Percentiles rank a stretch among this genome's conserved stretches.
phyloP scores from a whole-genome alignment of 1,140 invertebrate genomes.

The Elysia chlorotica region DNA sequence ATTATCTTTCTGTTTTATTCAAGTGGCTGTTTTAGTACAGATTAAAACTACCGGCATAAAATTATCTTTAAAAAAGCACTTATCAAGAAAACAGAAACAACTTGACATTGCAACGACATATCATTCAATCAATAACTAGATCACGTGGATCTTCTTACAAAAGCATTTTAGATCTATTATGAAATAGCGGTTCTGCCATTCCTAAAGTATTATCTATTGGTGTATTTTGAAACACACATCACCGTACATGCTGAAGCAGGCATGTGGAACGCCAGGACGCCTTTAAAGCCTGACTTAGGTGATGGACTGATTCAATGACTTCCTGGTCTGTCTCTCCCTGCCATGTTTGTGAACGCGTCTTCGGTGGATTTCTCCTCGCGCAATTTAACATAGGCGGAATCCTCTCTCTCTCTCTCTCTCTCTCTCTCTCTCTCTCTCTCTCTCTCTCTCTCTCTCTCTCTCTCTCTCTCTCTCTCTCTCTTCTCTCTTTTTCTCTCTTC shows the following conservation, averaged over 20 bases:
- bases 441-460: conserved; percentile 11
- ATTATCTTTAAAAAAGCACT: no score
- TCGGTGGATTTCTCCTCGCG: not conserved
- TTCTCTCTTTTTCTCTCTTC: conserved; percentile 7
- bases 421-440: conserved; percentile 5
- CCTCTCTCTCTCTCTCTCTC: not conserved
- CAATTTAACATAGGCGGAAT: not conserved
- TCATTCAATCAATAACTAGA: no score
- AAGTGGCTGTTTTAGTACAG: no score
- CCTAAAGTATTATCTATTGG: no score
- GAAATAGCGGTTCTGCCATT: no score
- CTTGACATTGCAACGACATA: no score
- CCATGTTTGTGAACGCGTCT: not conserved
- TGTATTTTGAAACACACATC: no score
- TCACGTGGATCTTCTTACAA: no score
- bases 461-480: conserved; percentile 14
- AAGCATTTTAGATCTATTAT: no score
- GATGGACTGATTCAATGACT: not conserved
- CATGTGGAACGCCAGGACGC: not conserved
- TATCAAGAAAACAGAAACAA: no score
- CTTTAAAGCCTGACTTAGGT: not conserved
- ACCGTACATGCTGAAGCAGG: not conserved
- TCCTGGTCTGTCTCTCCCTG: not conserved
- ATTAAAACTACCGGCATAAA: no score
- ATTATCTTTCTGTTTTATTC: no score